Evolutionary conservation across 92 coral and sea anemone genomes (phyloP).

Genomic region (Plumapathes pennacea): DNA sequence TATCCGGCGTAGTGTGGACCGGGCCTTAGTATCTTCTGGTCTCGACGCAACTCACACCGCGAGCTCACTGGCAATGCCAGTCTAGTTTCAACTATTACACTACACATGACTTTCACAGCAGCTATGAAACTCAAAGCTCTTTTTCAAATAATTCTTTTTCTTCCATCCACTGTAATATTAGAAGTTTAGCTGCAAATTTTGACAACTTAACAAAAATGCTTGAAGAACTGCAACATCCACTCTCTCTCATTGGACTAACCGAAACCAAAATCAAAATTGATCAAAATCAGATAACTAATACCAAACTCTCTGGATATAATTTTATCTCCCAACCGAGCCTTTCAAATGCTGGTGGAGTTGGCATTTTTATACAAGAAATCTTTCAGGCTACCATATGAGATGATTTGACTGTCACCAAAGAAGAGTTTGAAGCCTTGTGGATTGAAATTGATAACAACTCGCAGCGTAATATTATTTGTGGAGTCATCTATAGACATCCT

Average conservation of each 20-base stretch:
- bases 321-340: conserved; percentile 51
- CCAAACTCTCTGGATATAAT: conserved; percentile 26
- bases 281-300: conserved; percentile 15
- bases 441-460: conserved; percentile 48
- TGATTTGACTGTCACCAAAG: conserved; percentile 17
- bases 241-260: conserved; percentile 55
- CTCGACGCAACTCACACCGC: too few species aligned
- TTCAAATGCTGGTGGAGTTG: conserved; percentile 54
- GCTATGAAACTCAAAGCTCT: too few species aligned
- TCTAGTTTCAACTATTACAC: too few species aligned
- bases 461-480: conserved; percentile 52
- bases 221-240: conserved; percentile 28
- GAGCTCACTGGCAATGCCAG: too few species aligned
- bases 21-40: too few species aligned
- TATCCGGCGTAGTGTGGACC: too few species aligned
- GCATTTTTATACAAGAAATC: conserved; percentile 19
- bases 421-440: conserved; percentile 66
- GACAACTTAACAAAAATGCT: conserved; percentile 46
- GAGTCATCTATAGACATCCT: conserved; percentile 66
- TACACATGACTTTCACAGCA: too few species aligned
- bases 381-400: conserved; percentile 9
- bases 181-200: conserved; percentile 48
- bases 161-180: conserved; percentile 45
- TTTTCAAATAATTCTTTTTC: conserved; percentile 50
- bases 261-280: conserved; percentile 58